Evolutionary conservation across 2,888 invertebrate genomes (phyloP).

Genomic region (Eupelmus urozonus): DNA sequence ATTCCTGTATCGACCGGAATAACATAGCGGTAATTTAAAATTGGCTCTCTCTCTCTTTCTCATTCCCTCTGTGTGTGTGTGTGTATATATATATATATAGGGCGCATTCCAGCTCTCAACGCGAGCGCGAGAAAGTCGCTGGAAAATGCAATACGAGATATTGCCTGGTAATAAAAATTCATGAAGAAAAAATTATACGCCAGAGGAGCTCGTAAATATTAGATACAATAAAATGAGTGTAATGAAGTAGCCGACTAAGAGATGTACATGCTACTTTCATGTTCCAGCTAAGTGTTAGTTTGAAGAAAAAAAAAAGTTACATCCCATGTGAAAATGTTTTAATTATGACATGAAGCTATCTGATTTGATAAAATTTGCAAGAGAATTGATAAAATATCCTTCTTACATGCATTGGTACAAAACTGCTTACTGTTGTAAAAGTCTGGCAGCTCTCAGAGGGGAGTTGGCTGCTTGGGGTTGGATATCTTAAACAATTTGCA

Average conservation of each 20-base stretch:
- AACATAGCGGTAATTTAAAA: slow-evolving; percentile 46
- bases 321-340: too few relatives aligned
- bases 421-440: too few relatives aligned
- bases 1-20: slow-evolving; percentile 43
- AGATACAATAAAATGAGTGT: neutral
- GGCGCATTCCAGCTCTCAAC: too few relatives aligned
- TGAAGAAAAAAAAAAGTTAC: too few relatives aligned
- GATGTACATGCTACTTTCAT: neutral
- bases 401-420: too few relatives aligned
- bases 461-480: slow-evolving; percentile 59
- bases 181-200: slow-evolving; percentile 4
- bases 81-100: too few relatives aligned
- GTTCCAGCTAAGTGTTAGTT: slow-evolving; percentile 34
- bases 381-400: too few relatives aligned
- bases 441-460: neutral
- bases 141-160: slow-evolving; percentile 32
- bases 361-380: too few relatives aligned
- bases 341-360: too few relatives aligned
- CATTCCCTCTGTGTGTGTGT: too few relatives aligned
- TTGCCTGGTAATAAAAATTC: slow-evolving; percentile 19
- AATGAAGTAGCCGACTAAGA: neutral
- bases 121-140: neutral
- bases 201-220: slow-evolving; percentile 3
- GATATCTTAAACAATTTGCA: slow-evolving; percentile 78
- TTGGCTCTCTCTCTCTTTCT: too few relatives aligned